A percentile compares a stretch with the other conserved stretches of the same genome.
Evolutionary conservation across 2,113 vertebrate species (phyloP).

Genomic region (Neogobius melanostomus): DNA sequence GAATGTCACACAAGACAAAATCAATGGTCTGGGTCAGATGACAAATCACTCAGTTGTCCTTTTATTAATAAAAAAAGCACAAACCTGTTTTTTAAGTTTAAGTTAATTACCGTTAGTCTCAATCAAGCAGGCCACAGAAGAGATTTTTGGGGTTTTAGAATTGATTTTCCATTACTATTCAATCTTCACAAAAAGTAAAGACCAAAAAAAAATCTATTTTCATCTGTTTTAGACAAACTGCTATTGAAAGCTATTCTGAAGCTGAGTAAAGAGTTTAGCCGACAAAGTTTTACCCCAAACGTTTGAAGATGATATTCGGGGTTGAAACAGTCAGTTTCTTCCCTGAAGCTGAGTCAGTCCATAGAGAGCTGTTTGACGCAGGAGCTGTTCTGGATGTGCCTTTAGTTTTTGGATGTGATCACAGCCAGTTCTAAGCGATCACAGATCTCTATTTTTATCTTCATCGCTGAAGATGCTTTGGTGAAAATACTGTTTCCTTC

Average conservation of each 20-base stretch:
- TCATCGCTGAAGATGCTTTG: not conserved
- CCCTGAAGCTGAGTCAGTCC: not conserved
- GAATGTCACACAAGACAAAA: too few relatives aligned
- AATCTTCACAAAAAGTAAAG: not conserved
- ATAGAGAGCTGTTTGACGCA: slow-evolving; percentile 8
- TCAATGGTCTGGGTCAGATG: not conserved
- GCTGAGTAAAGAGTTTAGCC: too few relatives aligned
- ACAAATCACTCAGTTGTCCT: not conserved
- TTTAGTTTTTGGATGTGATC: slow-evolving; percentile 15
- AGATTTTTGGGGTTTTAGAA: not conserved
- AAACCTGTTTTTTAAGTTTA: not conserved
- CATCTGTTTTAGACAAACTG: not conserved
- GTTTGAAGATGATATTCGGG: not conserved
- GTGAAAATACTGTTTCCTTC: slow-evolving; percentile 15
- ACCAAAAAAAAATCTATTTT: too few relatives aligned
- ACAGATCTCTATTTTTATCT: slow-evolving; percentile 26
- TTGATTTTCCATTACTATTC: too few relatives aligned
- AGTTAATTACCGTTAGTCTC: not conserved
- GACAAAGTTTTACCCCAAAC: not conserved
- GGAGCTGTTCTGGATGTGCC: slow-evolving; percentile 1
- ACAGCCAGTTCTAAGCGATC: slow-evolving; percentile 12
- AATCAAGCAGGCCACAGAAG: slow-evolving; percentile 12
- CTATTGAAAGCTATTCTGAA: not conserved
- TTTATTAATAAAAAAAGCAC: not conserved
- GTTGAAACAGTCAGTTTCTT: not conserved